Percentiles rank a stretch among this genome's conserved stretches.
Evolutionary conservation across 2,113 vertebrate genomes (phyloP).

Genomic region (Nesogale talazaci): DNA sequence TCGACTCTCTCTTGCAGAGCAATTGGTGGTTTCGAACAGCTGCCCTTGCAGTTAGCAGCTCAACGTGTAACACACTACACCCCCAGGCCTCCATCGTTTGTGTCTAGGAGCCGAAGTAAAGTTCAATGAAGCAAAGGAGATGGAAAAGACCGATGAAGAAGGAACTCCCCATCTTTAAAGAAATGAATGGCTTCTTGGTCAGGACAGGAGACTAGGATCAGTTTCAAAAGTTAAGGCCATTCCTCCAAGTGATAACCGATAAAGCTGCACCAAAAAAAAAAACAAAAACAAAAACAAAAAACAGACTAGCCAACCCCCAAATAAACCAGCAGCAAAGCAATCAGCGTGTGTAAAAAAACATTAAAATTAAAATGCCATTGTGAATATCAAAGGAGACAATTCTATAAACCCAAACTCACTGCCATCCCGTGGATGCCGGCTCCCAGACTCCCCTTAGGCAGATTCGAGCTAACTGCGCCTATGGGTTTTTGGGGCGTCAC

Average conservation of each 20-base stretch:
- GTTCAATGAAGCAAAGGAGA: not conserved
- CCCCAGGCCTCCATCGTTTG: not conserved
- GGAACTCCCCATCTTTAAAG: not conserved
- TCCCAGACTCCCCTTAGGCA: too few species aligned
- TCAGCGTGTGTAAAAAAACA: constrained; percentile 26
- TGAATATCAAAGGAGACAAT: not conserved
- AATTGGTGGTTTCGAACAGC: too few species aligned
- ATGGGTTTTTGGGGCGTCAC: too few species aligned
- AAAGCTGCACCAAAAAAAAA: not conserved
- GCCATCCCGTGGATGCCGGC: too few species aligned
- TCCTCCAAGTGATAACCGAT: not conserved
- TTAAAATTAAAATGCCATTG: not conserved
- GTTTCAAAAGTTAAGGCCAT: not conserved
- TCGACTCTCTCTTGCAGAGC: too few species aligned
- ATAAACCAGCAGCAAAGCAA: not conserved
- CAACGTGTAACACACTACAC: too few species aligned
- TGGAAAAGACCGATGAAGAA: not conserved
- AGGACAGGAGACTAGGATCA: not conserved
- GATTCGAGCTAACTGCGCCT: too few species aligned
- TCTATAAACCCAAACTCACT: too few species aligned
- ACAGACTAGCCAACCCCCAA: not conserved
- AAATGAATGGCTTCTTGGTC: constrained; percentile 1
- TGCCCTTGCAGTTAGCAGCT: too few species aligned
- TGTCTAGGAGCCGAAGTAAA: constrained; percentile 47
- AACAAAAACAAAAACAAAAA: too few species aligned